A percentile compares a stretch with the other conserved stretches of the same genome.
Evolutionary conservation across 1,140 invertebrate species (phyloP).

Genomic region (Drosophila asahinai): DNA sequence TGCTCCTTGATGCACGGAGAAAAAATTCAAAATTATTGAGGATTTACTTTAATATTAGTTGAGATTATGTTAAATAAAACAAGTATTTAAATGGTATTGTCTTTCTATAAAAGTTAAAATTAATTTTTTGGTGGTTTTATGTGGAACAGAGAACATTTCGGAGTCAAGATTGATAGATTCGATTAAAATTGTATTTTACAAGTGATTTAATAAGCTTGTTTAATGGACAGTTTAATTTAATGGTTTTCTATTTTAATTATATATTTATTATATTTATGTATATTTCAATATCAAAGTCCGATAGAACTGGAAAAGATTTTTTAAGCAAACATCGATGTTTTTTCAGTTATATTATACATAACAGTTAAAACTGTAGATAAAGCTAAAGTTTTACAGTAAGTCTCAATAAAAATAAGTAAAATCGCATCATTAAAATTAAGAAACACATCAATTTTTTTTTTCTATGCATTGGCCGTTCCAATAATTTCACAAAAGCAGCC

Average conservation of each 20-base stretch:
- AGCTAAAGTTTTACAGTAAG: too few species aligned
- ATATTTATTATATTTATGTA: too few species aligned
- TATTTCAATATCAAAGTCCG: background rate
- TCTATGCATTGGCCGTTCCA: slow-evolving; percentile 49
- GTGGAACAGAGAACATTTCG: too few species aligned
- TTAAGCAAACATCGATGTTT: too few species aligned
- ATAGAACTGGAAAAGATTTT: too few species aligned
- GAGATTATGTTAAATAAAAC: too few species aligned
- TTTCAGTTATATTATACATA: background rate
- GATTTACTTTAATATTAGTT: background rate
- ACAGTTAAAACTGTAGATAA: background rate
- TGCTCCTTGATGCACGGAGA: slow-evolving; percentile 3
- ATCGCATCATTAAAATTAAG: background rate
- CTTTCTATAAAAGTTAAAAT: too few species aligned
- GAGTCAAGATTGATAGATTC: too few species aligned
- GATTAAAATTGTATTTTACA: background rate
- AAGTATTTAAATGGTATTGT: too few species aligned
- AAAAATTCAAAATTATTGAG: background rate
- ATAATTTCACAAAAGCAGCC: slow-evolving; percentile 75
- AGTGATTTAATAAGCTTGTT: background rate
- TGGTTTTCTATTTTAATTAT: background rate
- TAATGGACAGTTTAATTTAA: background rate
- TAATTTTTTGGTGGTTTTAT: too few species aligned
- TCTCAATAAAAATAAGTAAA: background rate
- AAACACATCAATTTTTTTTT: background rate